Evolutionary conservation across 2,888 invertebrate species (phyloP).

Genomic region (Cheilosia soror): DNA sequence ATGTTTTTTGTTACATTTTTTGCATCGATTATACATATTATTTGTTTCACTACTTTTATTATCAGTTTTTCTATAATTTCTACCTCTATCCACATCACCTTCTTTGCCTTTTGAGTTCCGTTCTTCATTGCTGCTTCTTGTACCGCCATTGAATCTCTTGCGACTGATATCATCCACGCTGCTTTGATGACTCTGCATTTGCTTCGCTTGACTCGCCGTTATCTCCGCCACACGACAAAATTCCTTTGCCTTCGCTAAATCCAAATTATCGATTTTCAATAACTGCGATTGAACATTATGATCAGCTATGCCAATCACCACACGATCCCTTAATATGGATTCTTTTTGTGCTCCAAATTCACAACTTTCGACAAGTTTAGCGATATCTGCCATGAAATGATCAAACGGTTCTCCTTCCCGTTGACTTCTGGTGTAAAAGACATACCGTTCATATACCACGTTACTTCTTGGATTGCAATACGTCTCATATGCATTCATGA

Average conservation of each 20-base stretch:
- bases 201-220: constrained; percentile 8
- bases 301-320: constrained; percentile 76
- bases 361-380: constrained; percentile 75
- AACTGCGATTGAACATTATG: constrained; percentile 73
- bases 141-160: background rate
- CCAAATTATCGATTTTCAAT: constrained; percentile 1
- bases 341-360: constrained; percentile 55
- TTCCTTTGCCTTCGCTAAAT: constrained; percentile 19
- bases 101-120: background rate
- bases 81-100: constrained; percentile 11
- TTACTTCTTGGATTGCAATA: constrained; percentile 73
- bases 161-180: constrained; percentile 22
- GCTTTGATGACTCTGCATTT: constrained; percentile 19
- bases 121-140: background rate
- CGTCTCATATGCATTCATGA: constrained; percentile 52
- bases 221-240: constrained; percentile 33
- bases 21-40: constrained; percentile 20
- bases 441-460: constrained; percentile 74
- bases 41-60: constrained; percentile 12
- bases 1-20: constrained; percentile 30
- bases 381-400: constrained; percentile 76
- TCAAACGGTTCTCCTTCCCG: constrained; percentile 77
- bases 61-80: constrained; percentile 12
- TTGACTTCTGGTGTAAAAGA: constrained; percentile 77
- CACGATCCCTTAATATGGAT: constrained; percentile 76